Evolutionary conservation across 2,113 vertebrate species (phyloP), one percentile per base, ranked within the genome.

Genomic region (Calypte anna): DNA sequence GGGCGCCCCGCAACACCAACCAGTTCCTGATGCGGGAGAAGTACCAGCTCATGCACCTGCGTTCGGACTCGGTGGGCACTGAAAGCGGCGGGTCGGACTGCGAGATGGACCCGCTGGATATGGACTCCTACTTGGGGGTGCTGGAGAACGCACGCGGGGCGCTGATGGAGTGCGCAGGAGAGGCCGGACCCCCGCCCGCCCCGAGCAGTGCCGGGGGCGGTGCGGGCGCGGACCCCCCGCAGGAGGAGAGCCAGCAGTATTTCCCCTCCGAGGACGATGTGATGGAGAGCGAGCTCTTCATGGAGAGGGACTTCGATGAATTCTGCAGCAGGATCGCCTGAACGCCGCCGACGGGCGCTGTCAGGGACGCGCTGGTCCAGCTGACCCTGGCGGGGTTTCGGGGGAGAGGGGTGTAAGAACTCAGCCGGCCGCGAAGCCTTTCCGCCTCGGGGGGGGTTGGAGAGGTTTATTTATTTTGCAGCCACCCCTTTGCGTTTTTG

Each of bases 11-110:
- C 88, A 99, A 99, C 97, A 99, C 98, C 78, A 99, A 99, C 97
- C 98, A 99, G 97, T 99, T 99, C 90, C 96, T 99, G 53, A 99
- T 99, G 98, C 97, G 97, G 28, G 98, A 99, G 93, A 99, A 99
- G 95, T 98, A 99, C 90, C 98, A 98, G 96, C 97, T 99, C 86
- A 97, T 98, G 97, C 98, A 98, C 87, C 97, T 99, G 97, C 97
- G 98, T 38, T 99, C 98, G 4, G 98, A 99, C 95, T 99, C 98
- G 2, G 96, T 98, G 84, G 98, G 98, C 12, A 98, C 98, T 14
- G 98, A 99, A 95, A 98, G 98, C 96, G 97, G 98, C 92, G 97
- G 98, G 67, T 98, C 98, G 6, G 98, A 98, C 95, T 98, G 98
- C 80, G 98, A 98, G 88, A 84, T 97, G 94, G 98, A 99, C 94